These are phyloP conservation scores for Vesta saturnalis DNA, from an alignment of 2,888 invertebrate genomes.

Conservation along the genomic window DNA sequence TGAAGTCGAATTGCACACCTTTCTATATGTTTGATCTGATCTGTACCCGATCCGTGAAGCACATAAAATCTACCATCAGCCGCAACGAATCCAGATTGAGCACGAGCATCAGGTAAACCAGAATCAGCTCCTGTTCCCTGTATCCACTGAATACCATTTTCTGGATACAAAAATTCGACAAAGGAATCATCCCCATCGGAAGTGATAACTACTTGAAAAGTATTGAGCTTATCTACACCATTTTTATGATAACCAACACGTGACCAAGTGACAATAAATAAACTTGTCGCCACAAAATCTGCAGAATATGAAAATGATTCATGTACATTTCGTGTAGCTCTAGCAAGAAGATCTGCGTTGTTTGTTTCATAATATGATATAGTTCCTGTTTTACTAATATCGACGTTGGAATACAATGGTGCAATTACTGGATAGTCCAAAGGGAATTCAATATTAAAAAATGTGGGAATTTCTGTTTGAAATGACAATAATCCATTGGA, in stretches of 20 bases:
- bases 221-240: constrained; percentile 80
- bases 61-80: constrained; percentile 81
- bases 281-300: constrained; percentile 78
- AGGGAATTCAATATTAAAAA: constrained; percentile 89
- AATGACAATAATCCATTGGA: constrained; percentile 91
- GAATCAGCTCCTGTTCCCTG: constrained; percentile 80
- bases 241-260: constrained; percentile 82
- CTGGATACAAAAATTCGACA: constrained; percentile 87
- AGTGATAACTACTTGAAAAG: constrained; percentile 83
- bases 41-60: constrained; percentile 91
- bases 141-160: constrained; percentile 92
- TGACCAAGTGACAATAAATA: constrained; percentile 92
- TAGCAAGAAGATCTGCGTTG: constrained; percentile 68
- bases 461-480: constrained; percentile 85
- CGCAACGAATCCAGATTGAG: constrained; percentile 91
- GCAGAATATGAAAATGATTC: constrained; percentile 76
- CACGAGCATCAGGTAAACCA: constrained; percentile 87
- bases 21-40: constrained; percentile 82
- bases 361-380: constrained; percentile 79
- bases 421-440: constrained; percentile 90
- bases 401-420: constrained; percentile 91
- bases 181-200: constrained; percentile 84
- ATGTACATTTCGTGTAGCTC: constrained; percentile 77
- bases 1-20: constrained; percentile 67
- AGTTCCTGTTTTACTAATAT: constrained; percentile 77